Conservation (phyloP, 2,113 vertebrate species). For the Phylloscopus trochiloides region DNA sequence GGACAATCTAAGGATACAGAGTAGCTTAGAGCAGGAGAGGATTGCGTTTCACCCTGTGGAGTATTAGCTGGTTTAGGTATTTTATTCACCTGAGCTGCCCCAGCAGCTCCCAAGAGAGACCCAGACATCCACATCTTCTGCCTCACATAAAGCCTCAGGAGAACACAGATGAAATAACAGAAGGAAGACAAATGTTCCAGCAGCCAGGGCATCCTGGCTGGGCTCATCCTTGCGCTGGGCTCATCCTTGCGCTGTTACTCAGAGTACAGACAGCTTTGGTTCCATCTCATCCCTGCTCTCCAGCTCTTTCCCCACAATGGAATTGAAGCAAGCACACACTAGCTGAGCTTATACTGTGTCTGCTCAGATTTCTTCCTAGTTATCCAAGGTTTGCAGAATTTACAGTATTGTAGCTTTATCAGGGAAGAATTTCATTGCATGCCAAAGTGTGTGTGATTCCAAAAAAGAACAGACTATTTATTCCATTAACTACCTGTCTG, state of each 20-base stretch:
- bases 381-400: background rate
- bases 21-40: background rate
- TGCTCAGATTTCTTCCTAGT: background rate
- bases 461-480: background rate
- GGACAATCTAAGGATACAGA: background rate
- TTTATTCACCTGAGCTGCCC: background rate
- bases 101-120: fast-evolving
- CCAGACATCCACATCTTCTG: background rate
- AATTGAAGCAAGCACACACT: background rate
- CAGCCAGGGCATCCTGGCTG: background rate
- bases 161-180: background rate
- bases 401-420: background rate
- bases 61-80: background rate
- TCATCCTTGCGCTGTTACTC: background rate
- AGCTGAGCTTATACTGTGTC: fast-evolving
- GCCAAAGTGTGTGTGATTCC: background rate
- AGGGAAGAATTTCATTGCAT: background rate
- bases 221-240: background rate
- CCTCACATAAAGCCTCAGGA: background rate
- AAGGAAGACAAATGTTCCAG: background rate
- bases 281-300: background rate
- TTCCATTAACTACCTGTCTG: background rate
- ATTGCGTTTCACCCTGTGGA: fast-evolving
- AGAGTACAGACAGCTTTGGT: background rate
- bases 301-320: background rate